phyloP scores from a whole-genome alignment of 2,797 vertebrate genomes.

The Anguilla megastoma region DNA sequence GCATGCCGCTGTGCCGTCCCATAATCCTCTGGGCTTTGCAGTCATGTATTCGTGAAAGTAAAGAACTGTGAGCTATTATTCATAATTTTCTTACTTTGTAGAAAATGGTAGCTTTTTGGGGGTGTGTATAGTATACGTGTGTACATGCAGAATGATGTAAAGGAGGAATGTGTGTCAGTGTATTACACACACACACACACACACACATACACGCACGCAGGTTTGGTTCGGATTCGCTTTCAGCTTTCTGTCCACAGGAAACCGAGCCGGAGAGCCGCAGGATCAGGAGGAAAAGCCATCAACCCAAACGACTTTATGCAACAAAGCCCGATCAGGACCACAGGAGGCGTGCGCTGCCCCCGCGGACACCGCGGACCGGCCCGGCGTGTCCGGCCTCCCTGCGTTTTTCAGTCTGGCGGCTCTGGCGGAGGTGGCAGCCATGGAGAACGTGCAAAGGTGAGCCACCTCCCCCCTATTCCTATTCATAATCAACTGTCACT shows the following conservation, averaged over 20 bases:
- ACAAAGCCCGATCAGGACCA: constrained; percentile 67
- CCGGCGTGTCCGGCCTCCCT: constrained; percentile 74
- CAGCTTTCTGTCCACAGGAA: constrained; percentile 67
- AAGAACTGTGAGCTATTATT: background rate
- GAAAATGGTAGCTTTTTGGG: background rate
- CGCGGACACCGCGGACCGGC: constrained; percentile 71
- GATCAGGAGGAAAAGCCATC: constrained; percentile 83
- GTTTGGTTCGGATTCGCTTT: background rate
- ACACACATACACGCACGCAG: no score
- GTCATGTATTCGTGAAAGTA: background rate
- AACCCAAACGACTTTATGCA: constrained; percentile 80
- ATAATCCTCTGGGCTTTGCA: background rate
- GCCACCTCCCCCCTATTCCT: background rate
- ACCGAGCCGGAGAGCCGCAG: constrained; percentile 84
- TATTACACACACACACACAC: no score
- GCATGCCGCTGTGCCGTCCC: background rate
- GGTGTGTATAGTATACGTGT: background rate
- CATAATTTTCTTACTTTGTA: background rate
- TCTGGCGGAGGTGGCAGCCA: constrained; percentile 97
- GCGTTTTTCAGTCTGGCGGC: constrained; percentile 96
- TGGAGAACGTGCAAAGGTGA: constrained; percentile 97
- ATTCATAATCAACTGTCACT: no score
- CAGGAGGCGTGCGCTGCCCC: constrained; percentile 57
- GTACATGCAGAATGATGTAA: background rate
- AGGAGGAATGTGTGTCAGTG: background rate